Evolutionary conservation across 2,113 vertebrate genomes (phyloP).

Genomic region (Myotis yumanensis): DNA sequence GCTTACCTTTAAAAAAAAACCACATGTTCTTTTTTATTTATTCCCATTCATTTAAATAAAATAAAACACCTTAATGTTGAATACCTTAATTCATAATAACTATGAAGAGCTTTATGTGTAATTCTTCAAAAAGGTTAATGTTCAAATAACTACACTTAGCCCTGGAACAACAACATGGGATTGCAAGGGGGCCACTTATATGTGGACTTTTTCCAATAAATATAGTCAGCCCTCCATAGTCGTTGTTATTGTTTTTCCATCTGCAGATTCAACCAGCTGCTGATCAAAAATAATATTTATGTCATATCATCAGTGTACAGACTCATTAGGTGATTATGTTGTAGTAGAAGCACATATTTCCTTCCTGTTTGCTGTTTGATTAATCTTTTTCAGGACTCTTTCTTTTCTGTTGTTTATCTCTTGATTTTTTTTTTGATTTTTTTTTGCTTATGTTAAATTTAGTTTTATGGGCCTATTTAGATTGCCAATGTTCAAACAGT

Average conservation of each 20-base stretch:
- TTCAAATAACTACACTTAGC: not conserved
- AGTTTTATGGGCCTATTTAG: not conserved
- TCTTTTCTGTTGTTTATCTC: not conserved
- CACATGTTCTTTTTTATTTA: not conserved
- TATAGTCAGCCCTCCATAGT: not conserved
- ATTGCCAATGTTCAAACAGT: not conserved
- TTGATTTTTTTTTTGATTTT: not conserved
- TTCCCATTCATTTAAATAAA: not conserved
- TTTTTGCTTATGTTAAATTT: not conserved
- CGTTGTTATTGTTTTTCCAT: too few species aligned
- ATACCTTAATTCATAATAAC: not conserved
- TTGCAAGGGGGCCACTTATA: too few species aligned
- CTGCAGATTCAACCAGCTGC: not conserved
- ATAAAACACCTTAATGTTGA: not conserved
- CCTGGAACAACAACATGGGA: not conserved
- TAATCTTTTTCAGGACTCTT: not conserved
- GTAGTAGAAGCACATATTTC: not conserved
- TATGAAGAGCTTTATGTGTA: not conserved
- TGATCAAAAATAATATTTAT: not conserved
- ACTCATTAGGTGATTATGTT: not conserved
- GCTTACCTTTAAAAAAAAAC: not conserved
- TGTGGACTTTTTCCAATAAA: not conserved
- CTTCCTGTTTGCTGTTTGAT: not conserved
- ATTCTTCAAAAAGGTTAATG: not conserved
- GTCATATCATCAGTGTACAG: not conserved